Conservation (phyloP, 2,113 vertebrate genomes). For the Dicaeum eximium region DNA sequence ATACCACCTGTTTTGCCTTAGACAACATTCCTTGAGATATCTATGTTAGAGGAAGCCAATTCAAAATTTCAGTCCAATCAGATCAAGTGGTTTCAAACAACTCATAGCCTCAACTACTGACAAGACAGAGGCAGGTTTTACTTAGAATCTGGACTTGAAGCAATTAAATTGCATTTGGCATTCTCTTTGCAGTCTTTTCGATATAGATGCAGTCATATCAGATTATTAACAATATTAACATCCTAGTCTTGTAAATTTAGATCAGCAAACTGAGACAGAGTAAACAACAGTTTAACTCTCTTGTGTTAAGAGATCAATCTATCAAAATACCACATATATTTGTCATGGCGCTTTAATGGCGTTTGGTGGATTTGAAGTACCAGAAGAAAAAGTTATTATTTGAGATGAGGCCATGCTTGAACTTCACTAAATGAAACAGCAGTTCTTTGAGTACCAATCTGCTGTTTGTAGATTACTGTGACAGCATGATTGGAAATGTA, state of each 20-base stretch:
- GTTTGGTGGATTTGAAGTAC: neutral
- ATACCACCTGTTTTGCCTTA: neutral
- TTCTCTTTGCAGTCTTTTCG: neutral
- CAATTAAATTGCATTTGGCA: neutral
- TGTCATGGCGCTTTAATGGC: neutral
- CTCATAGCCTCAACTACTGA: neutral
- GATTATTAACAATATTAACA: neutral
- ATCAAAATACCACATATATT: neutral
- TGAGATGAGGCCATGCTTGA: neutral
- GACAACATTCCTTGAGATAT: neutral
- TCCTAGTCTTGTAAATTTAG: neutral
- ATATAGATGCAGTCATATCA: neutral
- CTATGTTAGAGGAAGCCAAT: neutral
- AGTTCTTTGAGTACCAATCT: neutral
- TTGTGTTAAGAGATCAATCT: neutral
- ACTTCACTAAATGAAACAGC: conserved; percentile 3
- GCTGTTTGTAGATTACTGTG: conserved; percentile 11
- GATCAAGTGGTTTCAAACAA: neutral
- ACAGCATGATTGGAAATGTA: conserved; percentile 8
- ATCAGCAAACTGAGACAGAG: neutral
- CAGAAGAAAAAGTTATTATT: neutral
- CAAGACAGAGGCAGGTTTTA: neutral
- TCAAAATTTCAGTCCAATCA: neutral
- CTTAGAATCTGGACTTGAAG: neutral
- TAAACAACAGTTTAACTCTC: neutral